Evolutionary conservation across 2,888 invertebrate genomes (phyloP).

Genomic region (Nomada goodeniana): DNA sequence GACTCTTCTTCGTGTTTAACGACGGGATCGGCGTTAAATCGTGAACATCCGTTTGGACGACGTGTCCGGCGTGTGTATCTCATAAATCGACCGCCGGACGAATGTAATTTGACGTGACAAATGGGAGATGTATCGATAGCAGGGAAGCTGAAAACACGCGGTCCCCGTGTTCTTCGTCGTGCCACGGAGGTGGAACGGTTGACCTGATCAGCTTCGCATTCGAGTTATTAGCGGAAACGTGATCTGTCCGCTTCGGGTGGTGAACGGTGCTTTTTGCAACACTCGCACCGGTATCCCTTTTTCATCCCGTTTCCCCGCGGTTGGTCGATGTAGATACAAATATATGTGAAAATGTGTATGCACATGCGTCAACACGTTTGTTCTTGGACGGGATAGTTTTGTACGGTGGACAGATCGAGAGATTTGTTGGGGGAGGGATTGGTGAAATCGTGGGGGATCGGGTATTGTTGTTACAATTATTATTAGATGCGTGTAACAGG

Average conservation of each 20-base stretch:
- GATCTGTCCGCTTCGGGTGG: background rate
- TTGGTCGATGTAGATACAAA: background rate
- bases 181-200: slow-evolving; percentile 63
- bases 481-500: too few species aligned
- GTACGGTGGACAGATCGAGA: too few species aligned
- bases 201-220: slow-evolving; percentile 27
- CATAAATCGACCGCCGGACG: slow-evolving; percentile 78
- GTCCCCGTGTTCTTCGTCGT: slow-evolving; percentile 74
- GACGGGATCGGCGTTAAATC: slow-evolving; percentile 80
- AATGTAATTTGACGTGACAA: slow-evolving; percentile 82
- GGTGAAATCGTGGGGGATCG: too few species aligned
- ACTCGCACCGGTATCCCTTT: background rate
- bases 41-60: slow-evolving; percentile 80
- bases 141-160: slow-evolving; percentile 74
- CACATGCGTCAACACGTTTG: background rate
- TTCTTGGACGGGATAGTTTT: too few species aligned
- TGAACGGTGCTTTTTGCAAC: background rate
- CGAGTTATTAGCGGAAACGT: slow-evolving; percentile 25
- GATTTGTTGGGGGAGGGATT: too few species aligned
- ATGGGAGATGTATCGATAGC: slow-evolving; percentile 81
- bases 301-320: background rate
- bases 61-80: slow-evolving; percentile 74
- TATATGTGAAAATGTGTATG: background rate
- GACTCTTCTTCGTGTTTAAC: slow-evolving; percentile 70
- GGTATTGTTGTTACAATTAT: too few species aligned